Conservation (phyloP, 2,113 vertebrate genomes). For the Boleophthalmus pectinirostris region DNA sequence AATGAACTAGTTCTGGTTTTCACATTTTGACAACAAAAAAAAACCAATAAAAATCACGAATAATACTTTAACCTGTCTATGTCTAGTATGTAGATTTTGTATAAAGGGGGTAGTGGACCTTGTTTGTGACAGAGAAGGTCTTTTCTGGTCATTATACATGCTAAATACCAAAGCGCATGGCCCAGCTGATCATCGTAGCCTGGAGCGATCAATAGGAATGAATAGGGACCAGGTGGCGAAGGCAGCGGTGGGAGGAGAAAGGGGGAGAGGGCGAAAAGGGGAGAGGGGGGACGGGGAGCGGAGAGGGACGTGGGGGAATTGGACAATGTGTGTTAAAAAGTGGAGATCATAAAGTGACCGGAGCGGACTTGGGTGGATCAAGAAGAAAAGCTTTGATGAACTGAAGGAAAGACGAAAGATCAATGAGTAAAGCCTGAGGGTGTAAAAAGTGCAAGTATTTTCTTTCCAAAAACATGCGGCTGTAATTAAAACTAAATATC, state of each 20-base stretch:
- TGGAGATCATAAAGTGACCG: slow-evolving; percentile 58
- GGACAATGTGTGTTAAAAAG: slow-evolving; percentile 43
- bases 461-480: too few relatives aligned
- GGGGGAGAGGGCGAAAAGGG: slow-evolving; percentile 46
- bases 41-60: too few relatives aligned
- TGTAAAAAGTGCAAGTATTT: neutral
- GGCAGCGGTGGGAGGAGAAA: slow-evolving; percentile 49
- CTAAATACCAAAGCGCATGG: slow-evolving; percentile 57
- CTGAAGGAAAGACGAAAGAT: slow-evolving; percentile 34
- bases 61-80: too few relatives aligned
- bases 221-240: slow-evolving; percentile 75
- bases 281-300: slow-evolving; percentile 52
- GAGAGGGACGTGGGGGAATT: slow-evolving; percentile 38
- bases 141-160: slow-evolving; percentile 66
- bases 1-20: too few relatives aligned
- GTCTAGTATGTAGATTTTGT: slow-evolving; percentile 60
- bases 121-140: slow-evolving; percentile 52
- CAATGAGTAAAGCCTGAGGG: slow-evolving; percentile 44
- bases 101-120: slow-evolving; percentile 37
- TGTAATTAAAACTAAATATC: too few relatives aligned
- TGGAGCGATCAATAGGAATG: slow-evolving; percentile 66
- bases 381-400: slow-evolving; percentile 51
- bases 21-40: too few relatives aligned
- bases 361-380: slow-evolving; percentile 25
- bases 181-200: slow-evolving; percentile 71